phyloP scores from a whole-genome alignment of 2,113 vertebrate genomes.

The Hemibagrus wyckioides region DNA sequence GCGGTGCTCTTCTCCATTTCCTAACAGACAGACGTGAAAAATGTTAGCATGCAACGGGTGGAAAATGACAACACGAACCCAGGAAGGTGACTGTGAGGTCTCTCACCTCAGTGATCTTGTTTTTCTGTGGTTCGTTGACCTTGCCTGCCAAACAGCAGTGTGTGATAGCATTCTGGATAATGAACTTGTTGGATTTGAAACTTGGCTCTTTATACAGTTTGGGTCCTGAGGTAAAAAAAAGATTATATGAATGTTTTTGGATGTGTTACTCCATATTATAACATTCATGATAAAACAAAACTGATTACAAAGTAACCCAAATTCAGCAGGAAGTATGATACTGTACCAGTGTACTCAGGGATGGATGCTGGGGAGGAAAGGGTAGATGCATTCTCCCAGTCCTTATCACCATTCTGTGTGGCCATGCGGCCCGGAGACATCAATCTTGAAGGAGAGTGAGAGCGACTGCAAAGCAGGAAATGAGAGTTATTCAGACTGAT shows the following conservation, averaged over 20 bases:
- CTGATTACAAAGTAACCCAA: background rate
- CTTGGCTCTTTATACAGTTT: conserved; percentile 94
- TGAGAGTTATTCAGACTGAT: background rate
- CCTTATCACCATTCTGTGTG: conserved; percentile 79
- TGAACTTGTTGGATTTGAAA: conserved; percentile 94
- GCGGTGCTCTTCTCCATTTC: conserved; percentile 86
- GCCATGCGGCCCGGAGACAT: conserved; percentile 80
- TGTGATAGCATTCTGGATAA: conserved; percentile 90
- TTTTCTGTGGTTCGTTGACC: conserved; percentile 92
- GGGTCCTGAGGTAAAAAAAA: conserved; percentile 74
- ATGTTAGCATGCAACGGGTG: background rate
- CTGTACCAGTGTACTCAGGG: conserved; percentile 87
- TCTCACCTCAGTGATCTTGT: conserved; percentile 88
- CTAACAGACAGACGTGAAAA: conserved; percentile 58
- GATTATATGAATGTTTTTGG: background rate
- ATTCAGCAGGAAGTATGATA: background rate
- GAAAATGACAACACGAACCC: background rate
- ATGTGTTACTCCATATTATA: background rate
- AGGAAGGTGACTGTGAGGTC: conserved; percentile 25
- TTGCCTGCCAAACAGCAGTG: conserved; percentile 92
- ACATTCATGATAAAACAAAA: background rate
- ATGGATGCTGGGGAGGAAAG: conserved; percentile 87
- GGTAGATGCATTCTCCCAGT: conserved; percentile 88
- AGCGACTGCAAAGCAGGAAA: conserved; percentile 64
- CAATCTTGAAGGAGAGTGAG: conserved; percentile 83